Percentiles rank a stretch among this genome's conserved stretches.
Evolutionary conservation across 2,113 vertebrate genomes (phyloP).

Genomic region (Macrotus californicus): DNA sequence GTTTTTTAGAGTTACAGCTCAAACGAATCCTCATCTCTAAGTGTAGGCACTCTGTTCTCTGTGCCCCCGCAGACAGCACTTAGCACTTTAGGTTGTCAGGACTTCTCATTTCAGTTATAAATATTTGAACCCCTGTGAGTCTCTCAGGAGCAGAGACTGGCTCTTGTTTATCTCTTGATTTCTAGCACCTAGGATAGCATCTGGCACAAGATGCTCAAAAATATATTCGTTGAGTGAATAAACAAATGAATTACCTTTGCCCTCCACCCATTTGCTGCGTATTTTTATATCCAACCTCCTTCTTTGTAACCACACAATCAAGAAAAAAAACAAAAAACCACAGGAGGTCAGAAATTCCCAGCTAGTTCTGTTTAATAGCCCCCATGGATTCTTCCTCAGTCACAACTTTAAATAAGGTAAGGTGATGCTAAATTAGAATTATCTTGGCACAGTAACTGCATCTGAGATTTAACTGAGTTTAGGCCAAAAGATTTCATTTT

Average conservation of each 20-base stretch:
- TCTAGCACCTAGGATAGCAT: neutral
- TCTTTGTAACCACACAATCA: neutral
- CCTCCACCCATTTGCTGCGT: neutral
- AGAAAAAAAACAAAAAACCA: neutral
- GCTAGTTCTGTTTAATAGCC: neutral
- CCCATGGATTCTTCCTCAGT: neutral
- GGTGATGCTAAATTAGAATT: constrained; percentile 13
- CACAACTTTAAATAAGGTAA: constrained; percentile 28
- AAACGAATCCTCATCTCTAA: neutral
- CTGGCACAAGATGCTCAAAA: neutral
- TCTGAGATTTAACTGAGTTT: constrained; percentile 38
- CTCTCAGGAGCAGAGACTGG: neutral
- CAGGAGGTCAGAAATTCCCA: neutral
- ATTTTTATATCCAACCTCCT: neutral
- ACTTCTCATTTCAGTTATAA: constrained; percentile 21
- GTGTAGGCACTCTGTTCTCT: neutral
- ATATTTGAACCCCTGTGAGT: neutral
- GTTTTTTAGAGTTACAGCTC: neutral
- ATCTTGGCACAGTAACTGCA: constrained; percentile 15
- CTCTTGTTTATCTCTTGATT: constrained; percentile 2
- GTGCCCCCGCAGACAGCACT: neutral
- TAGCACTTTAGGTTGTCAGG: neutral
- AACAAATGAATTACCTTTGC: neutral
- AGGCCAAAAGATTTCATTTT: constrained; percentile 56
- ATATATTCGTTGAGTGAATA: neutral